Evolutionary conservation across 2,113 vertebrate species (phyloP).

Genomic region (Syrmaticus mikado): DNA sequence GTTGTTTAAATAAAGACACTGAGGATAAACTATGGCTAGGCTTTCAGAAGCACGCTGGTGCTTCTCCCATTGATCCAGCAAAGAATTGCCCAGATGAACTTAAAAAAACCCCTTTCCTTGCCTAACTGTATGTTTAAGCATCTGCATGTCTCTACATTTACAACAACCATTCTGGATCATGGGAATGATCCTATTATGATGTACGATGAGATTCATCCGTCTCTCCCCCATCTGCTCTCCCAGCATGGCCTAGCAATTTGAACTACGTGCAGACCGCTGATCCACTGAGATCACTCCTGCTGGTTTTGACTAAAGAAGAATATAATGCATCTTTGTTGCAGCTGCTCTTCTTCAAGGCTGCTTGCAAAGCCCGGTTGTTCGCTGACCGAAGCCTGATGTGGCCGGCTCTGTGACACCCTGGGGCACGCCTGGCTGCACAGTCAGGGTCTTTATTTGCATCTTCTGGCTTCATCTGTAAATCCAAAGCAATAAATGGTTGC

Average conservation of each 20-base stretch:
- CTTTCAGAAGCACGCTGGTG: neutral
- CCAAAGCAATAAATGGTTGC: neutral
- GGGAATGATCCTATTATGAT: rapidly evolving
- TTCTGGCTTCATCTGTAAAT: neutral
- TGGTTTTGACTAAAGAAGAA: neutral
- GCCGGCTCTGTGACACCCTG: neutral
- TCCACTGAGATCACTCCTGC: neutral
- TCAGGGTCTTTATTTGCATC: neutral
- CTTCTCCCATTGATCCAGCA: neutral
- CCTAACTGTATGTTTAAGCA: neutral
- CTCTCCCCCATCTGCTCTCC: neutral
- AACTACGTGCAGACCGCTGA: rapidly evolving
- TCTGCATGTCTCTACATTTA: neutral
- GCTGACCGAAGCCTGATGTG: neutral
- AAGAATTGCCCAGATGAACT: neutral
- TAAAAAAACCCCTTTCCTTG: neutral
- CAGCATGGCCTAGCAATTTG: neutral
- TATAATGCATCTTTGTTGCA: neutral
- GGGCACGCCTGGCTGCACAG: neutral
- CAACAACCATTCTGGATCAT: neutral
- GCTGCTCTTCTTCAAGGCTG: neutral
- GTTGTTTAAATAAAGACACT: neutral
- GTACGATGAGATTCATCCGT: neutral
- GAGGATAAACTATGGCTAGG: rapidly evolving
- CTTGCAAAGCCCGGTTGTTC: neutral